Evolutionary conservation across 2,797 vertebrate species (phyloP).

Genomic region (Limnodromus scolopaceus): DNA sequence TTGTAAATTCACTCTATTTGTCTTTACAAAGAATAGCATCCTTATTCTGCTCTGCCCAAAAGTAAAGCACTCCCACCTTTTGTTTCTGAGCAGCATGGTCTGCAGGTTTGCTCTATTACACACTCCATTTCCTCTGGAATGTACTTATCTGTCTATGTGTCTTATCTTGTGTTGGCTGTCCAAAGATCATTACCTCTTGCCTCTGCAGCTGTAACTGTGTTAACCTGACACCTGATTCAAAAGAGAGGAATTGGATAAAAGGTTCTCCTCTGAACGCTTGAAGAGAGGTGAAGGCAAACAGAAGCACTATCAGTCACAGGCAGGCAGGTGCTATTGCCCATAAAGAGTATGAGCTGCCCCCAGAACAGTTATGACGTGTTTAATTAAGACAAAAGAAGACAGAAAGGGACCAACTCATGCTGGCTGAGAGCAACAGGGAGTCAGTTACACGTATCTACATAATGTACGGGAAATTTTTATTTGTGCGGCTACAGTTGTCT

Average conservation of each 20-base stretch:
- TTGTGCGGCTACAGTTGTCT: background rate
- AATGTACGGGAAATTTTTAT: background rate
- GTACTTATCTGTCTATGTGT: background rate
- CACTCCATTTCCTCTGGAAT: background rate
- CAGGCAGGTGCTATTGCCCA: background rate
- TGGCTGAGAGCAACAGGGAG: background rate
- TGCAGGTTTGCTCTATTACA: background rate
- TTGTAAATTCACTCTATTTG: background rate
- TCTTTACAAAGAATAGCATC: background rate
- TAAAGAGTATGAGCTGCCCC: background rate
- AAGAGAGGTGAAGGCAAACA: background rate
- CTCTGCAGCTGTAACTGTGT: background rate
- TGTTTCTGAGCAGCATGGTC: background rate
- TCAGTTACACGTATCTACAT: background rate
- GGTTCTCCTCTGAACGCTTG: background rate
- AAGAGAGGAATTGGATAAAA: background rate
- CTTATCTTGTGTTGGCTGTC: background rate
- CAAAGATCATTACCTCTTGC: background rate
- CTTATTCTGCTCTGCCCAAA: background rate
- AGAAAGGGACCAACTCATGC: rapidly evolving
- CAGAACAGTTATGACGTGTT: background rate
- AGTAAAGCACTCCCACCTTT: background rate
- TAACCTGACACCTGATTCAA: background rate
- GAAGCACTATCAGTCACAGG: background rate
- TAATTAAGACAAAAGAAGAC: background rate